A percentile compares a stretch with the other conserved stretches of the same genome.
Evolutionary conservation across 2,797 vertebrate species (phyloP).

Genomic region (Tragelaphus oryx): DNA sequence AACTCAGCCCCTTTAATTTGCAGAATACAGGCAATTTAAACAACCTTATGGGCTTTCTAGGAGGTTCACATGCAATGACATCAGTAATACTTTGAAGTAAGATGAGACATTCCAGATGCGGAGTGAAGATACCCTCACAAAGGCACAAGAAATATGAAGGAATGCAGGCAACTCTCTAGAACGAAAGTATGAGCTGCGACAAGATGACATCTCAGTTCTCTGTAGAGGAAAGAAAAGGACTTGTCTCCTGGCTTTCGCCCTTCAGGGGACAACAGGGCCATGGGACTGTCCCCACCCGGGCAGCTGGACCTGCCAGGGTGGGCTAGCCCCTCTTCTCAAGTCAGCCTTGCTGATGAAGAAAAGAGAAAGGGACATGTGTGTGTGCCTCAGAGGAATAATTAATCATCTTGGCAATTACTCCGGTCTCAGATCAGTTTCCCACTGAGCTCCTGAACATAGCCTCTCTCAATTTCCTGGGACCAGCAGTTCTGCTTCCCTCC

Average conservation of each 20-base stretch:
- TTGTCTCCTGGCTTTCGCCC: neutral
- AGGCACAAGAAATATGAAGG: no score
- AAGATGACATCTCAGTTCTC: neutral
- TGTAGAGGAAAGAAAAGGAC: neutral
- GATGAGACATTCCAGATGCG: neutral
- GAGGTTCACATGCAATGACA: neutral
- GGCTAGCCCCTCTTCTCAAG: neutral
- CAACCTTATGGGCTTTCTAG: no score
- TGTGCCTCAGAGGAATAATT: constrained; percentile 50
- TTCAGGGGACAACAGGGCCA: rapidly evolving
- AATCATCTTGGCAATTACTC: constrained; percentile 69
- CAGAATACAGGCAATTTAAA: neutral
- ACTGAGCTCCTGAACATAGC: neutral
- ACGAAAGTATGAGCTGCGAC: neutral
- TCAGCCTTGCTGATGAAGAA: neutral
- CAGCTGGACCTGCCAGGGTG: neutral
- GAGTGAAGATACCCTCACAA: neutral
- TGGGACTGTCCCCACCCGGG: neutral
- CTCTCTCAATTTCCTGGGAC: constrained; percentile 58
- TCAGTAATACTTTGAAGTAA: neutral
- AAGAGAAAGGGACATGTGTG: neutral
- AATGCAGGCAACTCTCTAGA: neutral
- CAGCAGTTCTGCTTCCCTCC: neutral
- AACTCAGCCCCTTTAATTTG: neutral
- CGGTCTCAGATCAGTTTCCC: constrained; percentile 47